phyloP scores from a whole-genome alignment of 2,888 invertebrate species.

The Catotricha subobsoleta region DNA sequence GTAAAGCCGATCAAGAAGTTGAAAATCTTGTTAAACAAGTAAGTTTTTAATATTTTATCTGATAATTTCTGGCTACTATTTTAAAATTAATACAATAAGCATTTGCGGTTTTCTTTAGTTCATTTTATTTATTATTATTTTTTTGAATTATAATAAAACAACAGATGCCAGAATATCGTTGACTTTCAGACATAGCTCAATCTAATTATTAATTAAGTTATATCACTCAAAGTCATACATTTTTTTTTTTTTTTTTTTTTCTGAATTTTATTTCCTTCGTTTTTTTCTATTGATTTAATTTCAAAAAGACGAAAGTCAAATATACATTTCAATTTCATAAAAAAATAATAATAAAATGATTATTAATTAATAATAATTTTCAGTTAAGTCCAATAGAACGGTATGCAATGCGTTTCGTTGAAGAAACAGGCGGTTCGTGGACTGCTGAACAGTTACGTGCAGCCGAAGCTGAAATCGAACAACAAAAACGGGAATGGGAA shows the following conservation, averaged over 20 bases:
- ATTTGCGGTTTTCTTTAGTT: too few relatives aligned
- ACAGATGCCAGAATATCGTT: neutral
- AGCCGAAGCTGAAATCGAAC: conserved; percentile 75
- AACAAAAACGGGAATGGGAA: conserved; percentile 77
- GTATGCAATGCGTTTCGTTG: conserved; percentile 87
- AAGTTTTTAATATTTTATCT: too few relatives aligned
- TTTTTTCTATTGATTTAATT: too few relatives aligned
- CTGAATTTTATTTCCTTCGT: too few relatives aligned
- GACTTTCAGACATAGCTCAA: conserved; percentile 27
- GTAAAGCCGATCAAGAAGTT: conserved; percentile 55
- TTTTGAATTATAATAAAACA: conserved; percentile 1
- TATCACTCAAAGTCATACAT: conserved; percentile 29
- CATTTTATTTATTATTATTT: neutral
- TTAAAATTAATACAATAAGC: too few relatives aligned
- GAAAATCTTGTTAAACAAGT: conserved; percentile 55
- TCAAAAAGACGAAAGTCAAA: too few relatives aligned
- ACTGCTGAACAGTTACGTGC: conserved; percentile 72
- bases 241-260: too few relatives aligned
- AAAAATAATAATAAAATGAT: neutral
- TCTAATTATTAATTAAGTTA: conserved; percentile 19
- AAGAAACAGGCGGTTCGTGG: conserved; percentile 58
- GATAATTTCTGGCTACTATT: too few relatives aligned
- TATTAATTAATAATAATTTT: conserved; percentile 11
- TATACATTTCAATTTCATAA: too few relatives aligned
- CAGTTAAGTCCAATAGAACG: conserved; percentile 87